Evolutionary conservation across 1,140 invertebrate genomes (phyloP), one percentile per base, ranked within the genome.

Genomic region (Kradibia gibbosae): DNA sequence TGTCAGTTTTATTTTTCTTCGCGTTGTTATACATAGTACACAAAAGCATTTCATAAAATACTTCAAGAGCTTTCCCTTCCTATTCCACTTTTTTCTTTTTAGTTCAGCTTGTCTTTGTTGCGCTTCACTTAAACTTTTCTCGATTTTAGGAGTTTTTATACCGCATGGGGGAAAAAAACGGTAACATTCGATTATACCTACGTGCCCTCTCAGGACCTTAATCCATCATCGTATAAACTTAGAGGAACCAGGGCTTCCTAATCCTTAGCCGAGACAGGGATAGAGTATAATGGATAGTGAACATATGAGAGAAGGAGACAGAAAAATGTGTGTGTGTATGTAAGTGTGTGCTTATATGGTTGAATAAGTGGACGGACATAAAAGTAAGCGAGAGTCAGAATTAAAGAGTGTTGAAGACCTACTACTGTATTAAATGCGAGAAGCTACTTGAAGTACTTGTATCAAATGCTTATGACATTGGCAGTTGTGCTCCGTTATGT

Each of bases 101-200:
- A 67, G 42, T 71, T 71, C 70, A 3, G 28, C 42, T 48, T 45
- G 48, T 34, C 55, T 20, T 13, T 11, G 55, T 57, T 75, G 34
- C 48, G 28, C 42, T 45, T 22, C 25, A 17, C 28, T 57, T 25
- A 5, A 79, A 72, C n/a, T 79, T 79, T 79, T 71, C 67, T 79
- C 50, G 50, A 22, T 71, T 53, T 72, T 15, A 13, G 20, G 45
- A 71, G 70, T 71, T 48, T 45, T 71, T 13, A 15, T 48, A n/a
- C 22, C 53, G 34, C 34, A 28, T 57, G 73, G 53, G 62, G 60
- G 50, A 72, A 42, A 72, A 45, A 57, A 77, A 65, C 34, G 13
- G 39, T 31, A n/a, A 48, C 36, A 72, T n/a, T 72, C 65, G 48
- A 72, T 72, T 79, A 57, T 71, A 72, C 60, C 34, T 70, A 42